A percentile compares a stretch with the other conserved stretches of the same genome.
Conservation (phyloP, 2,888 invertebrate genomes). For the Trimorus sp. region DNA sequence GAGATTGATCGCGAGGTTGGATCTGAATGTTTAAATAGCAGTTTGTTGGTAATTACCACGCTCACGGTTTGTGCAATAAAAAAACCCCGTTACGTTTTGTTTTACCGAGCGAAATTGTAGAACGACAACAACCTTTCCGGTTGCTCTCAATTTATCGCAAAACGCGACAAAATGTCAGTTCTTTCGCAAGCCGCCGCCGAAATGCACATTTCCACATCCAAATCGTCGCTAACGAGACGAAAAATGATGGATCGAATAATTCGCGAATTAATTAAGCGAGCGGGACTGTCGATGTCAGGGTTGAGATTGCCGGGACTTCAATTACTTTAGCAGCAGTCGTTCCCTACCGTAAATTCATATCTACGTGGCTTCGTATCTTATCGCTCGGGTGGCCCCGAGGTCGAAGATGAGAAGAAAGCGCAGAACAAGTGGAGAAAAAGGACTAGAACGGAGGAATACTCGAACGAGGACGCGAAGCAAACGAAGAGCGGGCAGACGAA, state of each 20-base stretch:
- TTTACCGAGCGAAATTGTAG: no score
- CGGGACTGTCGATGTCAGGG: slow-evolving; percentile 55
- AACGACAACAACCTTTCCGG: no score
- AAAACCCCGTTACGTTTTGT: no score
- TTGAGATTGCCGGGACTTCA: slow-evolving; percentile 57
- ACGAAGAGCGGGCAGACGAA: slow-evolving; percentile 30
- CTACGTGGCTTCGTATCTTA: slow-evolving; percentile 57
- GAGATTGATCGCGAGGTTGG: no score
- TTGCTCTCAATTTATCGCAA: no score
- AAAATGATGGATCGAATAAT: slow-evolving; percentile 57
- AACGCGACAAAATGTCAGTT: background rate
- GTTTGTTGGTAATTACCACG: no score
- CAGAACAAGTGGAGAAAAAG: slow-evolving; percentile 51
- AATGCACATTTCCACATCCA: background rate
- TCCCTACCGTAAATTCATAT: slow-evolving; percentile 63
- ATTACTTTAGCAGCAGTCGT: slow-evolving; percentile 63
- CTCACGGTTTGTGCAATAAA: no score
- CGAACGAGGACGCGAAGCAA: slow-evolving; percentile 21
- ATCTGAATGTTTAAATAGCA: no score
- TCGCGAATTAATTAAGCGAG: slow-evolving; percentile 60
- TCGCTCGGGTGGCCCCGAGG: slow-evolving; percentile 66
- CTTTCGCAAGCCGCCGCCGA: background rate
- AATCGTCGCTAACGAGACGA: slow-evolving; percentile 43
- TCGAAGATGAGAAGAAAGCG: slow-evolving; percentile 59
- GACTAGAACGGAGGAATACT: slow-evolving; percentile 21